These are phyloP conservation scores for Lithobates pipiens DNA, from an alignment of 2,797 vertebrate species.

Conservation along the genomic window DNA sequence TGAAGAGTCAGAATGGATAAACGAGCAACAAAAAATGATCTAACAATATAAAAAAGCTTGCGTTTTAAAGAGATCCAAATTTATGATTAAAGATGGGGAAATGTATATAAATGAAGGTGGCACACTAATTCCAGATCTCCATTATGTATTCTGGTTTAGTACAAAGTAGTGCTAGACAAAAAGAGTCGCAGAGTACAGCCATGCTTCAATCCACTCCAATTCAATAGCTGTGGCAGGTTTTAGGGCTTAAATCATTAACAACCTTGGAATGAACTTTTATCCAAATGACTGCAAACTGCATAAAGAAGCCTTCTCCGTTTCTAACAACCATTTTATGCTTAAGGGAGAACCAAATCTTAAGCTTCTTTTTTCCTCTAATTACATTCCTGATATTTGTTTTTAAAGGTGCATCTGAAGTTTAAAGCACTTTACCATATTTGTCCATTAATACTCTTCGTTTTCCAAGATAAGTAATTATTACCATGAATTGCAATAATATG, in stretches of 20 bases:
- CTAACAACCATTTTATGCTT: constrained; percentile 75
- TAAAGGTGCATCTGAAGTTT: constrained; percentile 77
- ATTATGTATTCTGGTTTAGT: constrained; percentile 59
- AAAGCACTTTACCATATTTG: constrained; percentile 74
- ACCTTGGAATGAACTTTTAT: constrained; percentile 79
- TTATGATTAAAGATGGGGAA: constrained; percentile 2
- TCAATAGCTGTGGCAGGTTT: constrained; percentile 80
- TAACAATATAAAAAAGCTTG: constrained; percentile 14
- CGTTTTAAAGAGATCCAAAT: constrained; percentile 19
- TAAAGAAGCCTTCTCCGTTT: constrained; percentile 73
- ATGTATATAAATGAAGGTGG: constrained; percentile 36
- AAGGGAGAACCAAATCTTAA: constrained; percentile 69
- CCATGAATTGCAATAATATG: constrained; percentile 57
- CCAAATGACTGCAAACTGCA: constrained; percentile 79
- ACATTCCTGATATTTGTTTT: constrained; percentile 71
- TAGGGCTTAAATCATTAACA: constrained; percentile 82
- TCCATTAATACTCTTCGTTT: constrained; percentile 75
- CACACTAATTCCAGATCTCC: constrained; percentile 23
- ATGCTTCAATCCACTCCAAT: constrained; percentile 74
- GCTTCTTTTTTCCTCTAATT: constrained; percentile 50
- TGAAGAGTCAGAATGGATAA: neutral
- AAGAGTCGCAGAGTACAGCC: constrained; percentile 73
- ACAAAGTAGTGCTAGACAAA: constrained; percentile 68
- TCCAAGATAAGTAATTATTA: constrained; percentile 67
- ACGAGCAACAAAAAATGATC: constrained; percentile 7